phyloP scores from a whole-genome alignment of 2,113 vertebrate species.

The Pterocles burchelli region DNA sequence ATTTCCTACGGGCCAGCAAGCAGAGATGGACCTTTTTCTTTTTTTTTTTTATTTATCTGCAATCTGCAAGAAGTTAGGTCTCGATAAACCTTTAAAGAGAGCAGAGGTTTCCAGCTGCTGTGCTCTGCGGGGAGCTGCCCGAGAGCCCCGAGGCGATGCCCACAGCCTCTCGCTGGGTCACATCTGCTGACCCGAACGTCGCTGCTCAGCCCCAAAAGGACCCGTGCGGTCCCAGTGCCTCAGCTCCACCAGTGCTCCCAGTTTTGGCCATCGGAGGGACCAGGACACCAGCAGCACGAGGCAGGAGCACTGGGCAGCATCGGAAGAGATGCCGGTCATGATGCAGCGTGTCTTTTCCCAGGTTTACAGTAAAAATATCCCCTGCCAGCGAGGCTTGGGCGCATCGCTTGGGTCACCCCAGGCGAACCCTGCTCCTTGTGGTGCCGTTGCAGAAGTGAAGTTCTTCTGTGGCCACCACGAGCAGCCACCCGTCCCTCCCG shows the following conservation, averaged over 20 bases:
- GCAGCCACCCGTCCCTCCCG: not conserved
- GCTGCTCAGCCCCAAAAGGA: too few species aligned
- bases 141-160: too few species aligned
- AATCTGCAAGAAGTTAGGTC: not conserved
- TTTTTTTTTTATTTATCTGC: not conserved
- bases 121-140: not conserved
- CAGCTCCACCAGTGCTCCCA: not conserved
- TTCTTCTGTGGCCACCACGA: too few species aligned
- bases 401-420: too few species aligned
- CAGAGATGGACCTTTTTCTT: fast-evolving
- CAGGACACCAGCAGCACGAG: not conserved
- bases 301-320: not conserved
- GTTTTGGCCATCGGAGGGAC: not conserved
- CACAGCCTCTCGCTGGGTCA: too few species aligned
- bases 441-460: too few species aligned
- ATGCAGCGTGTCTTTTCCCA: too few species aligned
- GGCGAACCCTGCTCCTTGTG: too few species aligned
- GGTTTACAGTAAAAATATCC: not conserved
- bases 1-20: not conserved
- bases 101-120: not conserved
- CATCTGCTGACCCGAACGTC: too few species aligned
- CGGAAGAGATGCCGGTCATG: not conserved
- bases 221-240: not conserved
- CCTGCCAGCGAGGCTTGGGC: too few species aligned
- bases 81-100: not conserved